Conservation (phyloP, 2,888 invertebrate genomes). For the Drosophila rubida region DNA sequence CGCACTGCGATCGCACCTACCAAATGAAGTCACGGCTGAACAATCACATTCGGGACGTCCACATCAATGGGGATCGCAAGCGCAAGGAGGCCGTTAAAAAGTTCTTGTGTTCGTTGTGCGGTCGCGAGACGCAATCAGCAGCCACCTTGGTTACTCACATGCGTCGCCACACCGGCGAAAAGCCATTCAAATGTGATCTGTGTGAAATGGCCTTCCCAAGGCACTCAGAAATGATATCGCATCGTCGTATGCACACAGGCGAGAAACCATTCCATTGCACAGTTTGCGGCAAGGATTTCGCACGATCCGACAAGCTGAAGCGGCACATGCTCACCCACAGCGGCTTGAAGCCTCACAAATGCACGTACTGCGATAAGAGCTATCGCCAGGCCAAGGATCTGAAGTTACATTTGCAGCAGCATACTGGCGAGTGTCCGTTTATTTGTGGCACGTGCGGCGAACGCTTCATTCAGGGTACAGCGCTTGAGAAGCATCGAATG, state of each 20-base stretch:
- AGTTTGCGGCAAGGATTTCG: constrained; percentile 87
- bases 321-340: constrained; percentile 87
- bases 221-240: constrained; percentile 87
- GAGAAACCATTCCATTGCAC: constrained; percentile 88
- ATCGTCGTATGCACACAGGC: constrained; percentile 88
- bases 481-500: constrained; percentile 88
- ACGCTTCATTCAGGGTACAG: constrained; percentile 87
- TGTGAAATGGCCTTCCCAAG: constrained; percentile 86
- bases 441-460: constrained; percentile 79
- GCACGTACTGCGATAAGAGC: constrained; percentile 85
- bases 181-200: constrained; percentile 87
- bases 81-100: constrained; percentile 84
- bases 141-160: constrained; percentile 88
- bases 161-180: constrained; percentile 88
- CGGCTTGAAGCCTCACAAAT: constrained; percentile 87
- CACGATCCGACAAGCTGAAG: constrained; percentile 84
- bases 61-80: constrained; percentile 69
- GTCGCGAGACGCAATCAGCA: constrained; percentile 87
- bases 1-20: constrained; percentile 86
- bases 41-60: constrained; percentile 72
- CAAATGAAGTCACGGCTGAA: constrained; percentile 72
- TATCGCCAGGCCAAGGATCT: constrained; percentile 90
- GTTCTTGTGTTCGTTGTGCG: constrained; percentile 87
- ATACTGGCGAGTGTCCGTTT: constrained; percentile 86
- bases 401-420: constrained; percentile 88